A percentile compares a stretch with the other conserved stretches of the same genome.
Evolutionary conservation across 2,888 invertebrate genomes (phyloP).

Genomic region (Drosophila acutilabella): DNA sequence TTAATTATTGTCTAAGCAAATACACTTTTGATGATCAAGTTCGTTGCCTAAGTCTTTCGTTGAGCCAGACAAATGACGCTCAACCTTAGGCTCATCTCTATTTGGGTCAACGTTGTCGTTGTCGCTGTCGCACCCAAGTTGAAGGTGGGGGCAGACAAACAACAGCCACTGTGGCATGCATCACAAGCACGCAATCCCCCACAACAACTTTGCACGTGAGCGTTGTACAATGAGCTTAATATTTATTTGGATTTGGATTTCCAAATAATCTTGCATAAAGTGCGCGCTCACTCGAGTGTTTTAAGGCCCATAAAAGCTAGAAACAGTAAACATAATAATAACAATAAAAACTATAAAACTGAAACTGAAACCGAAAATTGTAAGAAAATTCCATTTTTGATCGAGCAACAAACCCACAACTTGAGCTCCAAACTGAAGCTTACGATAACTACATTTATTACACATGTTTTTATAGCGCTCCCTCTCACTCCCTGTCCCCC

Average conservation of each 20-base stretch:
- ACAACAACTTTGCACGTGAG: slow-evolving; percentile 52
- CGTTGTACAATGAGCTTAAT: slow-evolving; percentile 30
- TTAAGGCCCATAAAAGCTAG: slow-evolving; percentile 28
- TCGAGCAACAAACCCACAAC: slow-evolving; percentile 4
- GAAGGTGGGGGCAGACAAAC: slow-evolving; percentile 15
- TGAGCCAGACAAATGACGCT: slow-evolving; percentile 14
- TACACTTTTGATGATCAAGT: slow-evolving; percentile 54
- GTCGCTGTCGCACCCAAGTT: slow-evolving; percentile 56
- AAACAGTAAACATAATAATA: slow-evolving; percentile 10
- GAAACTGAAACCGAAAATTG: slow-evolving; percentile 12
- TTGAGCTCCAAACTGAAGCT: neutral
- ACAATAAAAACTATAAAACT: slow-evolving; percentile 7
- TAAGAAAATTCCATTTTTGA: slow-evolving; percentile 13
- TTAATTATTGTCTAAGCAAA: slow-evolving; percentile 37
- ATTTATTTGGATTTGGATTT: slow-evolving; percentile 32
- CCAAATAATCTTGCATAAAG: slow-evolving; percentile 50
- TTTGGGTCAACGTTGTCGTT: slow-evolving; percentile 34
- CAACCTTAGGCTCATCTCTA: slow-evolving; percentile 24
- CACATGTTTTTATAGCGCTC: neutral
- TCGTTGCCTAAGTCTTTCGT: slow-evolving; percentile 74
- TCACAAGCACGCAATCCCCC: slow-evolving; percentile 32
- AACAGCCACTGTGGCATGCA: slow-evolving; percentile 14
- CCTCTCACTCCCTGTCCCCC: neutral
- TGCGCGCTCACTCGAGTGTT: slow-evolving; percentile 44
- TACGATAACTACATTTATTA: slow-evolving; percentile 11